These are phyloP conservation scores for Sebastes trivittatus DNA, from an alignment of 2,797 vertebrate genomes.

Conservation along the genomic window DNA sequence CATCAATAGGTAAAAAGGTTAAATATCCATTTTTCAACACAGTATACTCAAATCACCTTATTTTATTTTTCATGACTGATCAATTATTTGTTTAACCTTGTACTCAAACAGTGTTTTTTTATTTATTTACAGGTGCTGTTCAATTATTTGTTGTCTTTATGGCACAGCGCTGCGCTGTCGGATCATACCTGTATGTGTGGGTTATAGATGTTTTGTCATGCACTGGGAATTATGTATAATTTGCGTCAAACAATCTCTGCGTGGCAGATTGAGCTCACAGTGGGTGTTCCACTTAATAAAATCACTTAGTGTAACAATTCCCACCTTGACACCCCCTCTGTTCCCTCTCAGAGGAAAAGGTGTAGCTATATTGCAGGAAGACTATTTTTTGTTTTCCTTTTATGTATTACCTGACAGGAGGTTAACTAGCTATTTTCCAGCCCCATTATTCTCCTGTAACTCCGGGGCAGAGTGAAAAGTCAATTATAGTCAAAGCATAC, in stretches of 20 bases:
- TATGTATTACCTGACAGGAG: constrained; percentile 74
- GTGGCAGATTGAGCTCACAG: constrained; percentile 71
- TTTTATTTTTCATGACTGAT: neutral
- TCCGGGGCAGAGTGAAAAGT: constrained; percentile 72
- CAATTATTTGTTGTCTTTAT: constrained; percentile 7
- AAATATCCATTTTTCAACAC: neutral
- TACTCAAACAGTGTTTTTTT: neutral
- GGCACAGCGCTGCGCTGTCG: neutral
- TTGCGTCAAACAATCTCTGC: constrained; percentile 71
- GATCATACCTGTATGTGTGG: constrained; percentile 21
- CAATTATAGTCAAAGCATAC: constrained; percentile 73
- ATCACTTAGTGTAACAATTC: constrained; percentile 68
- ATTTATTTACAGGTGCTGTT: neutral
- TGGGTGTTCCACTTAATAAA: constrained; percentile 75
- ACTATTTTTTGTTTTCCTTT: constrained; percentile 65
- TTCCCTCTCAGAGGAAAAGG: constrained; percentile 51
- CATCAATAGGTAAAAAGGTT: neutral
- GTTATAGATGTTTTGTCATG: constrained; percentile 62
- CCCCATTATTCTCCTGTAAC: constrained; percentile 75
- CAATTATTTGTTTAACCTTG: neutral
- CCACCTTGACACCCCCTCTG: constrained; percentile 59
- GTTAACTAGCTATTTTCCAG: constrained; percentile 78
- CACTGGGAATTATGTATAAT: constrained; percentile 66
- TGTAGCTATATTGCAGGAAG: constrained; percentile 44
- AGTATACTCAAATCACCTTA: neutral